Evolutionary conservation across 2,113 vertebrate species (phyloP).

Genomic region (Oncorhynchus tshawytscha): DNA sequence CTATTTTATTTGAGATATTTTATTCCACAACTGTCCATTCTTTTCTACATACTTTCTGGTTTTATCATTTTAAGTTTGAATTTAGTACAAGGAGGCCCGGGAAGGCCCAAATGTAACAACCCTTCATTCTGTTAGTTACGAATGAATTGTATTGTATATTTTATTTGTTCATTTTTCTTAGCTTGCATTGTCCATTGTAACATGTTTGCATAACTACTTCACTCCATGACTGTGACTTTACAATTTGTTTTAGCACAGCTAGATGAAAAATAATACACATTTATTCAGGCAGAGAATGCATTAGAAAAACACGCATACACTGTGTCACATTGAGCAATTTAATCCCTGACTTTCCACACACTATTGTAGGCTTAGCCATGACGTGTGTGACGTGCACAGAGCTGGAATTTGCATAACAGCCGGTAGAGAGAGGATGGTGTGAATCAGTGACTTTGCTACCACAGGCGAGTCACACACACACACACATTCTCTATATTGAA

Average conservation of each 20-base stretch:
- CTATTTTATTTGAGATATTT: too few relatives aligned
- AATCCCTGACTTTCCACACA: too few relatives aligned
- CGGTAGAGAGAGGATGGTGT: not conserved
- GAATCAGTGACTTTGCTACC: not conserved
- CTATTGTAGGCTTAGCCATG: not conserved
- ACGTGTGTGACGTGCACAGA: not conserved
- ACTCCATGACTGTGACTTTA: not conserved
- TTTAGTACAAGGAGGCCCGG: too few relatives aligned
- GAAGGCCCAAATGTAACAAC: too few relatives aligned
- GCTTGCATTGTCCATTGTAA: not conserved
- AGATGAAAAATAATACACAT: not conserved
- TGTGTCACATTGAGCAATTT: not conserved
- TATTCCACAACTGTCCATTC: too few relatives aligned
- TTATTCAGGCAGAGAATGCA: not conserved
- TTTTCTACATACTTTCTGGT: too few relatives aligned
- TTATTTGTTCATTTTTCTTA: not conserved
- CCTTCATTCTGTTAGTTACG: too few relatives aligned
- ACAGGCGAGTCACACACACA: not conserved
- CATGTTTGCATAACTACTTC: not conserved
- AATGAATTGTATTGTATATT: too few relatives aligned
- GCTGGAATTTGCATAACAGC: not conserved
- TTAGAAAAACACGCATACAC: not conserved
- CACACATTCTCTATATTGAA: not conserved
- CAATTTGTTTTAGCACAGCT: not conserved
- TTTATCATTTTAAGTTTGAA: too few relatives aligned